A percentile compares a stretch with the other conserved stretches of the same genome.
phyloP scores from a whole-genome alignment of 2,113 vertebrate species.

The Anhinga anhinga region DNA sequence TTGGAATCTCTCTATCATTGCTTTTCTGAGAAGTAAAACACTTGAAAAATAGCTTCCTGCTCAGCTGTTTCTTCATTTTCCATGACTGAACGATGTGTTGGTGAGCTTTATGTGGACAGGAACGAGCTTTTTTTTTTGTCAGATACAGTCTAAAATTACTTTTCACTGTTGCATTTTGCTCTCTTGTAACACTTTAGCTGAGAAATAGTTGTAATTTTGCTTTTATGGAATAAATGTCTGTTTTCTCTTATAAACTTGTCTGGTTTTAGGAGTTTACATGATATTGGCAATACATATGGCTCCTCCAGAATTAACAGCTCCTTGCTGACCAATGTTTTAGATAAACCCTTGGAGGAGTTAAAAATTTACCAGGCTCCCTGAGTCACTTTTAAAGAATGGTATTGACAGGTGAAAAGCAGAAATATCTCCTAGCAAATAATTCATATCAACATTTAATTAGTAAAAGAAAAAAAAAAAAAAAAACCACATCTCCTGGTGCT shows the following conservation, averaged over 20 bases:
- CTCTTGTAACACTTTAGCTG: not conserved
- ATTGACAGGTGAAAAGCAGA: not conserved
- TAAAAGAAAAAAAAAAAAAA: not conserved
- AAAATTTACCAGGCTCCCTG: not conserved
- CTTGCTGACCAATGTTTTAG: not conserved
- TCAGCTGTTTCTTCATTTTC: not conserved
- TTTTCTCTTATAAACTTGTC: not conserved
- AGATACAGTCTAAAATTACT: not conserved
- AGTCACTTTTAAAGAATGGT: not conserved
- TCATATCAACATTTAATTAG: not conserved
- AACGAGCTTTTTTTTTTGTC: not conserved
- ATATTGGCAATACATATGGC: not conserved
- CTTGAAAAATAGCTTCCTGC: not conserved
- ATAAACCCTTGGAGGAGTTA: not conserved
- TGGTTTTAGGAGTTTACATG: not conserved
- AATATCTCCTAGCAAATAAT: not conserved
- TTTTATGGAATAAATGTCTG: not conserved
- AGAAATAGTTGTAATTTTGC: not conserved
- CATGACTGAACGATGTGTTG: not conserved
- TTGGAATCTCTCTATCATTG: not conserved
- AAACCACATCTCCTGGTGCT: not conserved
- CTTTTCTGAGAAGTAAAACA: not conserved
- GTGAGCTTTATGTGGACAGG: not conserved
- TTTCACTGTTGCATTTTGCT: not conserved
- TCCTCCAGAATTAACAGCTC: not conserved